phyloP scores from a whole-genome alignment of 1,140 invertebrate species.

The Drosophila parabipectinata region DNA sequence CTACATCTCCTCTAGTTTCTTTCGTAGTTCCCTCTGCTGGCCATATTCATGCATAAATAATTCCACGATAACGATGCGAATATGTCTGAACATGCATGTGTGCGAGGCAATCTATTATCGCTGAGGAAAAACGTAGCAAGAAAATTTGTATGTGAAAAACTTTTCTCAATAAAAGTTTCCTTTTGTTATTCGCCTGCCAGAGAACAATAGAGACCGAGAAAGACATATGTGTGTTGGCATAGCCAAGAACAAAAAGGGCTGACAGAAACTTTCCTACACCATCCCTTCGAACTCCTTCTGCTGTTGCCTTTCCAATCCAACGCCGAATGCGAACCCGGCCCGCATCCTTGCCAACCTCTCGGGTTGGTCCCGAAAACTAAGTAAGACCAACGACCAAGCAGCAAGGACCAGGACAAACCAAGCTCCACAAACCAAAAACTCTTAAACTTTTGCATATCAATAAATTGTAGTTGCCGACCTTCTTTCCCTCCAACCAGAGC shows the following conservation, averaged over 20 bases:
- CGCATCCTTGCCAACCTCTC: conserved; percentile 29
- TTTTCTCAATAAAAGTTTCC: conserved; percentile 79
- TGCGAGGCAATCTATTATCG: conserved; percentile 75
- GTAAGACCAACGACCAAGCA: conserved; percentile 10
- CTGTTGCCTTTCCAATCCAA: conserved; percentile 47
- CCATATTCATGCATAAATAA: conserved; percentile 76
- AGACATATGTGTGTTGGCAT: conserved; percentile 56
- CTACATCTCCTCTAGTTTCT: conserved; percentile 35
- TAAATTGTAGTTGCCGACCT: conserved; percentile 57
- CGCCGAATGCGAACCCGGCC: conserved; percentile 31
- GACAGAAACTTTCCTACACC: conserved; percentile 49
- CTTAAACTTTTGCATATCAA: conserved; percentile 79
- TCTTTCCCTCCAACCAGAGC: neutral
- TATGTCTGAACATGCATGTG: conserved; percentile 34
- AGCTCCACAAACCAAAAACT: conserved; percentile 62
- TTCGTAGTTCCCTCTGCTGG: conserved; percentile 35
- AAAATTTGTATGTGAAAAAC: conserved; percentile 80
- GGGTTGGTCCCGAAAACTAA: conserved; percentile 1
- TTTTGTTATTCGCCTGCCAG: conserved; percentile 68
- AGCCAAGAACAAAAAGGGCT: conserved; percentile 53
- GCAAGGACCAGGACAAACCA: conserved; percentile 11
- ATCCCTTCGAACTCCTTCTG: conserved; percentile 25
- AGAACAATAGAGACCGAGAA: conserved; percentile 59
- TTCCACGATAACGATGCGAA: conserved; percentile 73
- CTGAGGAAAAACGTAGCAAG: conserved; percentile 55